Evolutionary conservation across 2,797 vertebrate genomes (phyloP).

Genomic region (Centroberyx gerrardi): DNA sequence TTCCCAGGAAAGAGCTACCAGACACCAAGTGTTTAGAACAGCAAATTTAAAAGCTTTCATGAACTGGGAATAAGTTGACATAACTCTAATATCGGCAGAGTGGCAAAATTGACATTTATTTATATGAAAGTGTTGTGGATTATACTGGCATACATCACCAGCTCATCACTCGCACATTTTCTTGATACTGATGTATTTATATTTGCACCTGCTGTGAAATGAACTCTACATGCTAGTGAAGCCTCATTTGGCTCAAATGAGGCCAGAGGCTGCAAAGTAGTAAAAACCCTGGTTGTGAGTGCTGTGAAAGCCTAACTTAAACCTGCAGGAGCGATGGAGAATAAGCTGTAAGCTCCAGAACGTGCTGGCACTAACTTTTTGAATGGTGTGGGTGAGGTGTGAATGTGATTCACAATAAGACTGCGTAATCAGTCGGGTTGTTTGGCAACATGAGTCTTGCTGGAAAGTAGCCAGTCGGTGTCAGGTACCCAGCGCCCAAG

Average conservation of each 20-base stretch:
- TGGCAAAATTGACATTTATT: too few species aligned
- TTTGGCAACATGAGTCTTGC: slow-evolving; percentile 25
- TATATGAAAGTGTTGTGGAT: too few species aligned
- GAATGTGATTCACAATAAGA: slow-evolving; percentile 40
- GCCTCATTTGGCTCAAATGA: slow-evolving; percentile 45
- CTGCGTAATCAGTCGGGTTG: slow-evolving; percentile 35
- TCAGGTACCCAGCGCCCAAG: slow-evolving; percentile 29
- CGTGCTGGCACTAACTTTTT: slow-evolving; percentile 40
- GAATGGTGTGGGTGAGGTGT: slow-evolving; percentile 27
- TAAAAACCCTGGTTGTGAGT: slow-evolving; percentile 20
- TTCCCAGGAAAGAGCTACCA: too few species aligned
- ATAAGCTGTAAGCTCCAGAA: slow-evolving; percentile 46
- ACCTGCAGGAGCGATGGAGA: slow-evolving; percentile 34
- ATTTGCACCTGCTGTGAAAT: slow-evolving; percentile 2
- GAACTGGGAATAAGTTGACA: too few species aligned
- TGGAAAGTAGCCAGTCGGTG: slow-evolving; percentile 4
- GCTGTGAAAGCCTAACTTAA: neutral
- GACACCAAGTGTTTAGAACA: too few species aligned
- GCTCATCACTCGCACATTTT: slow-evolving; percentile 7
- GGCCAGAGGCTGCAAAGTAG: slow-evolving; percentile 1
- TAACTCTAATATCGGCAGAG: too few species aligned
- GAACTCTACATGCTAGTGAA: slow-evolving; percentile 32
- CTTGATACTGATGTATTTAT: slow-evolving; percentile 14
- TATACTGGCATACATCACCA: neutral
- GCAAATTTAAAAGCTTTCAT: too few species aligned